Conservation (phyloP, 2,113 vertebrate species). For the Gallinago undulata region DNA sequence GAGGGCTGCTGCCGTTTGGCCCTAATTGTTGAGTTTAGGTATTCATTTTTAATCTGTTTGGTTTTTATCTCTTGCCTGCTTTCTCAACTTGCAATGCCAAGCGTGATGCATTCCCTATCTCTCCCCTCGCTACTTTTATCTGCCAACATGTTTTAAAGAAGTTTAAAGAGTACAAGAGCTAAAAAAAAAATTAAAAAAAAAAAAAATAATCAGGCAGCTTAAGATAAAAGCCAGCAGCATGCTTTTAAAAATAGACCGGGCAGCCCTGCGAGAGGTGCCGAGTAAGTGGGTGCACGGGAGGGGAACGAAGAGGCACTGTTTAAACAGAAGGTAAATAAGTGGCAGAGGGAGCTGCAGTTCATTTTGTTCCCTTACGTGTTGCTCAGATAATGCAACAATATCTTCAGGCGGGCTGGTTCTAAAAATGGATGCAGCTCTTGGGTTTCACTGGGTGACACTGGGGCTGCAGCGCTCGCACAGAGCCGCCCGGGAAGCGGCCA, state of each 20-base stretch:
- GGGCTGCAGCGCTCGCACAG: neutral
- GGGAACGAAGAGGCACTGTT: neutral
- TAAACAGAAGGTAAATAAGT: slow-evolving; percentile 49
- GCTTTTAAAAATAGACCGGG: slow-evolving; percentile 65
- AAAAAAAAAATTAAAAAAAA: neutral
- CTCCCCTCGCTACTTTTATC: neutral
- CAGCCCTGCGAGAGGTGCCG: neutral
- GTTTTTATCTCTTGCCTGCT: neutral
- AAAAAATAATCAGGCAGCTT: neutral
- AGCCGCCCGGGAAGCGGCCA: neutral
- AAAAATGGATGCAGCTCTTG: slow-evolving; percentile 55
- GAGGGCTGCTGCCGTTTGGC: neutral
- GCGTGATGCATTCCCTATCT: neutral
- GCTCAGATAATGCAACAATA: slow-evolving; percentile 40
- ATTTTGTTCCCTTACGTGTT: slow-evolving; percentile 44
- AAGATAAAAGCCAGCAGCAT: slow-evolving; percentile 62
- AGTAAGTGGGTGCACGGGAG: neutral
- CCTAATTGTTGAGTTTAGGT: neutral
- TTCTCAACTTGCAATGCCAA: neutral
- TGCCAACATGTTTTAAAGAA: slow-evolving; percentile 13
- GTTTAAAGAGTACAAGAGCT: neutral
- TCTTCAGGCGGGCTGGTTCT: neutral
- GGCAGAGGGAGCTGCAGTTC: slow-evolving; percentile 37
- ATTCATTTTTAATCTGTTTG: neutral
- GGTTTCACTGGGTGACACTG: slow-evolving; percentile 20